Base-by-base conservation (phyloP, 2,888 invertebrate genomes). In the Drosophila putrida region DNA sequence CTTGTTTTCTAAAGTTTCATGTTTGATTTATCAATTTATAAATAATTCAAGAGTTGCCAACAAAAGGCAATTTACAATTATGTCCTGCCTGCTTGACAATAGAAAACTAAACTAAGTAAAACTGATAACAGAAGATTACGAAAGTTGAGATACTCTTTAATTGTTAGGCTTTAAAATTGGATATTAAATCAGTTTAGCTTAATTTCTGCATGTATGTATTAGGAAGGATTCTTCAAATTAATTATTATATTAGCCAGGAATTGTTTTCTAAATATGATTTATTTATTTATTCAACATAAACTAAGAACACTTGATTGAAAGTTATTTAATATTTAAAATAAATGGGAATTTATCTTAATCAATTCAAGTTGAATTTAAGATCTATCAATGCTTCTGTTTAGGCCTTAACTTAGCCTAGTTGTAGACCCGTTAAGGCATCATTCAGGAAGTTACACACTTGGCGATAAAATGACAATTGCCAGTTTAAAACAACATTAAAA, bases 31-130 rank as follows among this genome's bases (percentile, higher is more conserved):
- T 88, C 54, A 77, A 85, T 64, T 36, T 49, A 62, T 88, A 61
- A 80, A 88, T 68, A 73, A 84, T 79, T 84, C 76, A 65, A 43
- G 51, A 63, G 50, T 28, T 25, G 41, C 47, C 72, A 53, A 28
- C 41, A 69, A 69, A 71, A 63, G 50, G 20, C 58, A 64, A 59
- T 73, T 67, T 61, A 38, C 36, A 39, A 59, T 60, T 49, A 39
- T 66, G 43, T 31, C 43, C 10, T 43, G 41, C 1, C n/a, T n/a
- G n/a, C 33, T 50, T 6, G n/a, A 15, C 10, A 41, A 39, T 6
- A 28, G 13, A 4, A n/a, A 59, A n/a, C n/a, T n/a, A n/a, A 50
- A n/a, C 8, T 25, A 8, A 13, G 11, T 9, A 10, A 1, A 13
- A n/a, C n/a, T 36, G 6, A 38, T 4, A 11, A 8, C 6, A 28